A percentile compares a stretch with the other conserved stretches of the same genome.
Conservation (phyloP, 1,140 invertebrate species). For the Triops longicaudatus region DNA sequence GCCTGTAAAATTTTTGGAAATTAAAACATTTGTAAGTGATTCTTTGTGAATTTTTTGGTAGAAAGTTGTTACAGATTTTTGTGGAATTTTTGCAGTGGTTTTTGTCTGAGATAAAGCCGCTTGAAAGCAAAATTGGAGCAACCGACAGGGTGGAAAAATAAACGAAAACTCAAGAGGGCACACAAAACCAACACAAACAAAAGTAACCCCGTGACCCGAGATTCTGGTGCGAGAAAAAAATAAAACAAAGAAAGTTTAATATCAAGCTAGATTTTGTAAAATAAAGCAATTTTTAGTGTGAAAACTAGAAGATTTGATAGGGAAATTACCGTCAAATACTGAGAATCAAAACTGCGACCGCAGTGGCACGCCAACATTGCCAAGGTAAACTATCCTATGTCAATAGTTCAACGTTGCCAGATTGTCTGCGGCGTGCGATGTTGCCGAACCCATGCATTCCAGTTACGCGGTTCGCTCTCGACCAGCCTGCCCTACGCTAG, state of each 20-base stretch:
- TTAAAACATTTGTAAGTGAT: not conserved
- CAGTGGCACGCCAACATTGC: conserved; percentile 10
- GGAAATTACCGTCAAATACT: conserved; percentile 1
- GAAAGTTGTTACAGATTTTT: not conserved
- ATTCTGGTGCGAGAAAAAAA: not conserved
- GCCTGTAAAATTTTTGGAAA: not conserved
- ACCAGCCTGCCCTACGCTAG: too few species aligned
- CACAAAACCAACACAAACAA: conserved; percentile 7
- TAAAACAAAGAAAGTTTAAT: not conserved
- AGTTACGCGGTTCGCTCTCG: too few species aligned
- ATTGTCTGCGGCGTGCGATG: not conserved
- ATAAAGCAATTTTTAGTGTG: not conserved
- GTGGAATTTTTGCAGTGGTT: not conserved
- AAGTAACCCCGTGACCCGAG: conserved; percentile 2
- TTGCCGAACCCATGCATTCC: not conserved
- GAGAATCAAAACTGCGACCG: conserved; percentile 1
- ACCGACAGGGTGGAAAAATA: not conserved
- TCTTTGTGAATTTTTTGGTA: not conserved
- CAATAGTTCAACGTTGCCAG: not conserved
- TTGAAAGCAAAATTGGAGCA: conserved; percentile 8
- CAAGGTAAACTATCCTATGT: not conserved
- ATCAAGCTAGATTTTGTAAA: not conserved
- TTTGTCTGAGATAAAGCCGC: not conserved
- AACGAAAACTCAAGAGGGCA: conserved; percentile 11
- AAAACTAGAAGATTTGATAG: not conserved